These are phyloP conservation scores for Okapia johnstoni DNA, from an alignment of 2,113 vertebrate species.

Conservation along the genomic window DNA sequence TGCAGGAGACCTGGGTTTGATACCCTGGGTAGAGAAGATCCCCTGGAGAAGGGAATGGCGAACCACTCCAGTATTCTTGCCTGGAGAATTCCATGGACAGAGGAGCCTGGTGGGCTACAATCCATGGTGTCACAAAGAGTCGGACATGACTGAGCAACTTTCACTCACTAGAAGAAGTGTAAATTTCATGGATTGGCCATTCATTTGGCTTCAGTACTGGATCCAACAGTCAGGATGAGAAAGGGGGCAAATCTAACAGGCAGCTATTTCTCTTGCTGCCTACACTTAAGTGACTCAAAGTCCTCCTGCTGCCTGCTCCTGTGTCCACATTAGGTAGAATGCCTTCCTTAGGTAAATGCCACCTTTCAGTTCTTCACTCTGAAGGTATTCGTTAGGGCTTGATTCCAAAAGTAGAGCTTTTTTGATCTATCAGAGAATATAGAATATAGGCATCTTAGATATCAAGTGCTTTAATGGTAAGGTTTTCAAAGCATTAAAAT, in stretches of 20 bases:
- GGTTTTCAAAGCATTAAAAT: constrained; percentile 42
- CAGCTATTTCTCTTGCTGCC: neutral
- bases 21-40: neutral
- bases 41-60: neutral
- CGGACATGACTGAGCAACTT: neutral
- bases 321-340: neutral
- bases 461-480: neutral
- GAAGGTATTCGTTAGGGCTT: constrained; percentile 4
- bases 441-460: neutral
- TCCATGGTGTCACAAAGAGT: neutral
- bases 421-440: neutral
- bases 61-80: neutral
- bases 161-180: neutral
- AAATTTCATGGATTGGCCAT: neutral
- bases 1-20: neutral
- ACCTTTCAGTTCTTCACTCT: neutral
- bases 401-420: constrained; percentile 18
- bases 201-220: neutral
- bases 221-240: neutral
- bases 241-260: neutral
- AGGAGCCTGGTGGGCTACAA: neutral
- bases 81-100: neutral
- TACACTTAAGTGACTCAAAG: neutral
- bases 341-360: neutral
- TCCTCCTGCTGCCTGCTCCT: neutral